phyloP scores from a whole-genome alignment of 2,113 vertebrate genomes.

The Ellobius talpinus region DNA sequence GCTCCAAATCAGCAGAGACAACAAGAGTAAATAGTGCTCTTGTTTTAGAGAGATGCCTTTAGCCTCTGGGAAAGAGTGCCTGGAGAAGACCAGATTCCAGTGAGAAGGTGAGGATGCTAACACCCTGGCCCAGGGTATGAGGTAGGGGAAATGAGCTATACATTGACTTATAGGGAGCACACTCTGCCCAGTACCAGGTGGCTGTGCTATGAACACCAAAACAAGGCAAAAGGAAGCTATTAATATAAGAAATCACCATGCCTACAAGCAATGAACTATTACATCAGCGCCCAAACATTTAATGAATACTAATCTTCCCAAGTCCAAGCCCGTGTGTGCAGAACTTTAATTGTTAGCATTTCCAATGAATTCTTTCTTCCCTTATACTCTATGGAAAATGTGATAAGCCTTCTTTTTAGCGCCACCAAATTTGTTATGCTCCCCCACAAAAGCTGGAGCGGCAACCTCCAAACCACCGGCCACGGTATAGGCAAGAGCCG shows the following conservation, averaged over 20 bases:
- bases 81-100: neutral
- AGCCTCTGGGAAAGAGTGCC: neutral
- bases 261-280: neutral
- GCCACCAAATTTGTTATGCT: neutral
- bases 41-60: conserved; percentile 27
- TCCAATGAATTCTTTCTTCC: conserved; percentile 48
- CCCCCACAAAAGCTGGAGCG: conserved; percentile 12
- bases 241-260: neutral
- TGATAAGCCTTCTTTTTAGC: conserved; percentile 14
- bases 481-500: neutral
- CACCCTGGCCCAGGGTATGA: neutral
- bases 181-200: neutral
- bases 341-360: conserved; percentile 29
- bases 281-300: neutral
- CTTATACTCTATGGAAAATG: conserved; percentile 49
- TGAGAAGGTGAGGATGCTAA: neutral
- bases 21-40: neutral
- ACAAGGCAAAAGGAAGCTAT: neutral
- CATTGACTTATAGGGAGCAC: fast-evolving
- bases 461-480: neutral
- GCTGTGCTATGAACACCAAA: neutral
- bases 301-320: neutral
- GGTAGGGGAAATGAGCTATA: neutral
- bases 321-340: neutral
- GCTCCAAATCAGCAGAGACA: neutral